These are phyloP conservation scores for Pteronotus mesoamericanus DNA, from an alignment of 2,797 vertebrate species.

Conservation along the genomic window DNA sequence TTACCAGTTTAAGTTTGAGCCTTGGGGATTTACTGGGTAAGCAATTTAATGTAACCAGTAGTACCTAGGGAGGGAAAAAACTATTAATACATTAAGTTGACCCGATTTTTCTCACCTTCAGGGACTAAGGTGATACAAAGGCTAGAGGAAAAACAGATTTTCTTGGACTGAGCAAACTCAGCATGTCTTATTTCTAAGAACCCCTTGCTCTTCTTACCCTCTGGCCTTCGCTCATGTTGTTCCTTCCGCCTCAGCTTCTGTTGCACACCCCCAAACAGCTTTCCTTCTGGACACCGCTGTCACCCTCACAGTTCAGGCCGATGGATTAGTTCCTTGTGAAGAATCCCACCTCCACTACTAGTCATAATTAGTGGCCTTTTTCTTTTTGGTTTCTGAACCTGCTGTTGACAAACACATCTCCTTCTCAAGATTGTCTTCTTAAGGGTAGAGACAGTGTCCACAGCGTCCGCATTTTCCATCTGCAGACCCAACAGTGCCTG, in stretches of 20 bases:
- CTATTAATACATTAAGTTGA: not conserved
- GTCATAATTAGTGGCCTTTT: not conserved
- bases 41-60: not conserved
- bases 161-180: not conserved
- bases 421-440: not conserved
- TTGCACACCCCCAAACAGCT: not conserved
- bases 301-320: not conserved
- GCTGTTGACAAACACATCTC: not conserved
- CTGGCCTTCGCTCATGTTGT: not conserved
- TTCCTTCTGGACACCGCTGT: not conserved
- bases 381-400: not conserved
- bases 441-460: not conserved
- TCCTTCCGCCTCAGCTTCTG: not conserved
- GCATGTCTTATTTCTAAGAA: not conserved
- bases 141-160: not conserved
- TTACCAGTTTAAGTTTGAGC: slow-evolving; percentile 39
- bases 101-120: not conserved
- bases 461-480: not conserved
- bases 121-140: not conserved
- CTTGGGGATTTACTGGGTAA: not conserved
- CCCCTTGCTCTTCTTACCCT: not conserved
- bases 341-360: not conserved
- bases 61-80: not conserved
- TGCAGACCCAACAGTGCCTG: not conserved
- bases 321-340: not conserved